These are phyloP conservation scores for Mesorhabditis sp. DNA, from an alignment of 2,888 invertebrate genomes.

Conservation along the genomic window DNA sequence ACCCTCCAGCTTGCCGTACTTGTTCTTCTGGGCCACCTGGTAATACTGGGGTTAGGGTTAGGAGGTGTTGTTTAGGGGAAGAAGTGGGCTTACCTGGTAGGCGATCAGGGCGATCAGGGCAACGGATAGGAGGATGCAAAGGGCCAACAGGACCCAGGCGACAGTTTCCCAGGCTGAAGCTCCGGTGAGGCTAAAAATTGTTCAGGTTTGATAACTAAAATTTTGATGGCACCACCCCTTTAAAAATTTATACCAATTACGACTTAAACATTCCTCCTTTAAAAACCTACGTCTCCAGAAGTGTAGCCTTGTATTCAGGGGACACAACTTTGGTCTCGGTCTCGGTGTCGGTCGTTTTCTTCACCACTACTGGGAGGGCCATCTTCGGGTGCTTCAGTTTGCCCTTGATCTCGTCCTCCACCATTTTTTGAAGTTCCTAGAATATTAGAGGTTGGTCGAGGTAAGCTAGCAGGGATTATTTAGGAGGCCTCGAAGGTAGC, in stretches of 20 bases:
- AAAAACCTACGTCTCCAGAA: not conserved
- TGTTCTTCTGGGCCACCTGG: slow-evolving; percentile 22
- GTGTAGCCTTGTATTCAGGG: not conserved
- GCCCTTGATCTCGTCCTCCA: not conserved
- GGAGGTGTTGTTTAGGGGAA: not conserved
- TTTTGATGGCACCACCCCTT: not conserved
- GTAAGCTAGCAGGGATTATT: not conserved
- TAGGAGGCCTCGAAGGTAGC: not conserved
- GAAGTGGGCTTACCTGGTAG: slow-evolving; percentile 25
- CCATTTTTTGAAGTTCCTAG: not conserved
- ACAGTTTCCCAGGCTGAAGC: slow-evolving; percentile 41
- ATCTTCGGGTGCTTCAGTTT: slow-evolving; percentile 1
- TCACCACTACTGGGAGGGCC: not conserved
- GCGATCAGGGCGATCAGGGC: slow-evolving; percentile 35
- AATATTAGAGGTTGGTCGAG: not conserved
- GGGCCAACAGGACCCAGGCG: slow-evolving; percentile 39
- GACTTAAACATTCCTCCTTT: not conserved
- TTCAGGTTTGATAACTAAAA: not conserved
- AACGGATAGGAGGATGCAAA: slow-evolving; percentile 36
- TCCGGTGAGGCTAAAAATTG: slow-evolving; percentile 33
- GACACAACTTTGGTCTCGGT: not conserved
- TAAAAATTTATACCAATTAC: not conserved
- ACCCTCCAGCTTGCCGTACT: slow-evolving; percentile 34
- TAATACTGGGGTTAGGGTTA: not conserved
- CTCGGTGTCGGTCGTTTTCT: not conserved